Percentiles rank a stretch among this genome's conserved stretches.
Conservation (phyloP, 2,797 vertebrate species). For the Luscinia megarhynchos region DNA sequence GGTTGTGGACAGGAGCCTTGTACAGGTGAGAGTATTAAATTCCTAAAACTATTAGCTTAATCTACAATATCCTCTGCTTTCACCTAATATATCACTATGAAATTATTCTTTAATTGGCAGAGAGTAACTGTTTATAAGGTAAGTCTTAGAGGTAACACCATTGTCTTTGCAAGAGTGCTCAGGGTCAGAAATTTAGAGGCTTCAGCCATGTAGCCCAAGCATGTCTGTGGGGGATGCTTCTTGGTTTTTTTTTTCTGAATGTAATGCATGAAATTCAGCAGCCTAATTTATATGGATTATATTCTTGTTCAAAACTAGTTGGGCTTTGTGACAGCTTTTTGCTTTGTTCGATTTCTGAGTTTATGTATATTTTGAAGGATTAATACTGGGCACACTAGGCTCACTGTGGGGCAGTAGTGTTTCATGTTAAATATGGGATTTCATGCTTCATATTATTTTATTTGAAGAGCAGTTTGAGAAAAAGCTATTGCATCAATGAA, state of each 20-base stretch:
- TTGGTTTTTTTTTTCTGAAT: constrained; percentile 41
- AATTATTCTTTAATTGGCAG: constrained; percentile 86
- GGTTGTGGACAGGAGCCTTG: constrained; percentile 87
- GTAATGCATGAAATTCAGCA: constrained; percentile 70
- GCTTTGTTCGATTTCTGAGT: constrained; percentile 35
- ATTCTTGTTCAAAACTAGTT: constrained; percentile 31
- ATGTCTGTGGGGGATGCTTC: constrained; percentile 50
- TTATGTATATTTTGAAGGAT: background rate
- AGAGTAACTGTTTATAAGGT: constrained; percentile 87
- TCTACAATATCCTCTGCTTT: constrained; percentile 46
- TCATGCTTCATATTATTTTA: background rate
- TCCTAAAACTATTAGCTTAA: background rate
- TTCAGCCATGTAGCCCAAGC: constrained; percentile 53
- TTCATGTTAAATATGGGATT: background rate
- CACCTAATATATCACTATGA: constrained; percentile 76
- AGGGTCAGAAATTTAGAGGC: constrained; percentile 40
- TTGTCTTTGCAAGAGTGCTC: constrained; percentile 54
- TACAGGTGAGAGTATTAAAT: constrained; percentile 87
- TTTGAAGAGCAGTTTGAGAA: constrained; percentile 15
- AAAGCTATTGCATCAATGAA: background rate
- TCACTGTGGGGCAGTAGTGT: constrained; percentile 7
- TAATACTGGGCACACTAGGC: constrained; percentile 1
- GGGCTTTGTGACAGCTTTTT: constrained; percentile 46
- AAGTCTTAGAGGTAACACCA: constrained; percentile 79
- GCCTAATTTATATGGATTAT: constrained; percentile 27